Base-by-base conservation (phyloP, 2,113 vertebrate species). In the Thamnophis sirtalis region DNA sequence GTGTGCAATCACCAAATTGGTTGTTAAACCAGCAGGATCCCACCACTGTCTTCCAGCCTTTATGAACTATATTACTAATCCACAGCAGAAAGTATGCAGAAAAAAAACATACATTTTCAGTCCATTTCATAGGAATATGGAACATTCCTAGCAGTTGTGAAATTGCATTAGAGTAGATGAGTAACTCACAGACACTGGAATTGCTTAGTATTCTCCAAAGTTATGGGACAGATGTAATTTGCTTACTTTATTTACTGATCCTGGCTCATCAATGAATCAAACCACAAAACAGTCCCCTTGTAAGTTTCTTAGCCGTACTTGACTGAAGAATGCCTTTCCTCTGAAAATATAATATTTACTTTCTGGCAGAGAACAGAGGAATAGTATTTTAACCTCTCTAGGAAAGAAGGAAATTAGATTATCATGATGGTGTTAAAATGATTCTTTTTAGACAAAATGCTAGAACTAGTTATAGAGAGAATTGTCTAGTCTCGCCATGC, bases 271-370 rank as follows among this genome's bases (percentile, higher is more conserved):
- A 96, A 95, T 60, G 56, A 87, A 93, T 94, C 94, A 93, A 93
- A 96, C 94, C 94, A 96, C 93, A 95, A 68, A 95, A 86, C 19
- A 33, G 21, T 86, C 94, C 90, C 93, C 93, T 92, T 94, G 93
- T 96, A 95, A 92, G 89, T 88, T 49, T 89, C 92, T 96, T 92
- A 94, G 92, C 91, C 95, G 93, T 95, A 96, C 89, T 93, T 95
- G 89, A 95, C 94, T 93, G 94, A 95, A 93, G 93, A 96, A 96
- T 91, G 92, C 91, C 93, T 96, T 93, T 90, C 94, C 80, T 56
- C 92, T 95, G 87, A 95, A 96, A 96, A 91, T 93, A 96, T 95
- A 96, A 96, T 96, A 94, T 95, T 96, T 96, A 88, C 85, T 94
- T 96, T 96, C 94, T 68, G 95, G 86, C 92, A 94, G 93, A 94